These are phyloP conservation scores for Globodera ellingtonae DNA, from an alignment of 1,140 invertebrate genomes.

Conservation along the genomic window DNA sequence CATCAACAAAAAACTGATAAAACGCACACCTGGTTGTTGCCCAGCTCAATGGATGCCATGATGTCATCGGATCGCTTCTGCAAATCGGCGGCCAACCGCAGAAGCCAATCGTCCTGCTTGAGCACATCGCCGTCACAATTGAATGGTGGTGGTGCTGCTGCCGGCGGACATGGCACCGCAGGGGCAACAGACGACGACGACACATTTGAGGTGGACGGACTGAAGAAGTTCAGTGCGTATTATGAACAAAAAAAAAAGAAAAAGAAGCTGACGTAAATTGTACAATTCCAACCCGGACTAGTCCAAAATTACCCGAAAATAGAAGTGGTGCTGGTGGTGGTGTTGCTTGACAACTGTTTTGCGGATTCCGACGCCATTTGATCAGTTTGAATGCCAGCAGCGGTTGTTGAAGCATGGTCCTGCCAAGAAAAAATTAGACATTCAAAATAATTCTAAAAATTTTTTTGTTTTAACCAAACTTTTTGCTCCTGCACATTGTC, in stretches of 20 bases:
- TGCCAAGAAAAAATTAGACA: background rate
- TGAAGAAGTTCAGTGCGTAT: too few relatives aligned
- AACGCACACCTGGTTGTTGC: slow-evolving; percentile 18
- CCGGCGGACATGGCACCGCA: background rate
- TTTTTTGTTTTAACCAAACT: background rate
- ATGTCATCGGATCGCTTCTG: slow-evolving; percentile 49
- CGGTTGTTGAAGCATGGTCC: too few relatives aligned
- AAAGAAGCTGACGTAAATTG: too few relatives aligned
- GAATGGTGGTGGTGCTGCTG: background rate
- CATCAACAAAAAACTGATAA: background rate
- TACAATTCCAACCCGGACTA: too few relatives aligned
- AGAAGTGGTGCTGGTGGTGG: too few relatives aligned
- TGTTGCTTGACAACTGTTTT: too few relatives aligned
- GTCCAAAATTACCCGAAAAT: too few relatives aligned
- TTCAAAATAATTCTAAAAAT: background rate
- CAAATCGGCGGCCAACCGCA: slow-evolving; percentile 39
- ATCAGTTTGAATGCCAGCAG: too few relatives aligned
- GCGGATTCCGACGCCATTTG: too few relatives aligned
- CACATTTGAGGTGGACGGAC: background rate
- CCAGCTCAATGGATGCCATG: slow-evolving; percentile 27
- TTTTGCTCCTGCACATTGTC: background rate
- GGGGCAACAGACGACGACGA: slow-evolving; percentile 10
- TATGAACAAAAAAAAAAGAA: too few relatives aligned
- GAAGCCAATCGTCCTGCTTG: slow-evolving; percentile 31
- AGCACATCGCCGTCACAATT: background rate